Evolutionary conservation across 2,797 vertebrate genomes (phyloP).

Genomic region (Yasuhikotakia modesta): DNA sequence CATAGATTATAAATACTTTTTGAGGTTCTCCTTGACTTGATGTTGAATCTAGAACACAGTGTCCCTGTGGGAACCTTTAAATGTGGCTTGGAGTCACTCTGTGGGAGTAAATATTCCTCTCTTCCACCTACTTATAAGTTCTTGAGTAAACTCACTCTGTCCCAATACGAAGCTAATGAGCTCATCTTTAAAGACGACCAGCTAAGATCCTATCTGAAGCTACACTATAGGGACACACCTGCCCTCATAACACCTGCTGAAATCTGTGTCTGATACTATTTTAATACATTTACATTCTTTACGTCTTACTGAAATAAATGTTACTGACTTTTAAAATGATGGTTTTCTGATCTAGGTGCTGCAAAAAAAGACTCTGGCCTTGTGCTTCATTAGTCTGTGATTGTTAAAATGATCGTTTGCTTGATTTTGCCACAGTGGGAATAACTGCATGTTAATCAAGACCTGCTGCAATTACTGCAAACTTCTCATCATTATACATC

Average conservation of each 20-base stretch:
- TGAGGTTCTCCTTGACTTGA: slow-evolving; percentile 40
- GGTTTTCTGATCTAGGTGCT: background rate
- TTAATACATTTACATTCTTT: too few relatives aligned
- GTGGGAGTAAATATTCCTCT: slow-evolving; percentile 54
- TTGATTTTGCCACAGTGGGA: slow-evolving; percentile 33
- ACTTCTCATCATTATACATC: background rate
- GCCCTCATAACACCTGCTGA: too few relatives aligned
- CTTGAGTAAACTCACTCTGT: slow-evolving; percentile 56
- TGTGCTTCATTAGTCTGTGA: slow-evolving; percentile 24
- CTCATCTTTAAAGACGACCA: slow-evolving; percentile 42
- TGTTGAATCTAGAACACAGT: slow-evolving; percentile 49
- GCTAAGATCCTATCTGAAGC: slow-evolving; percentile 39
- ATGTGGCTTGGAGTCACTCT: slow-evolving; percentile 43
- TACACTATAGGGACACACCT: slow-evolving; percentile 33
- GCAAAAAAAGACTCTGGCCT: slow-evolving; percentile 32
- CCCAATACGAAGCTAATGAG: slow-evolving; percentile 59
- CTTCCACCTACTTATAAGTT: slow-evolving; percentile 60
- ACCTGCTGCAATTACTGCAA: slow-evolving; percentile 5
- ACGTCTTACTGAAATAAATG: too few relatives aligned
- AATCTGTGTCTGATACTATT: slow-evolving; percentile 37
- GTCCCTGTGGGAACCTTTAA: slow-evolving; percentile 49
- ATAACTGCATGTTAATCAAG: slow-evolving; percentile 19
- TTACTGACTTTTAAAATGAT: too few relatives aligned
- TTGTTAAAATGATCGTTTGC: slow-evolving; percentile 16
- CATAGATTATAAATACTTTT: slow-evolving; percentile 20